phyloP scores from a whole-genome alignment of 1,140 invertebrate genomes.

The Caenorhabditis latens region DNA sequence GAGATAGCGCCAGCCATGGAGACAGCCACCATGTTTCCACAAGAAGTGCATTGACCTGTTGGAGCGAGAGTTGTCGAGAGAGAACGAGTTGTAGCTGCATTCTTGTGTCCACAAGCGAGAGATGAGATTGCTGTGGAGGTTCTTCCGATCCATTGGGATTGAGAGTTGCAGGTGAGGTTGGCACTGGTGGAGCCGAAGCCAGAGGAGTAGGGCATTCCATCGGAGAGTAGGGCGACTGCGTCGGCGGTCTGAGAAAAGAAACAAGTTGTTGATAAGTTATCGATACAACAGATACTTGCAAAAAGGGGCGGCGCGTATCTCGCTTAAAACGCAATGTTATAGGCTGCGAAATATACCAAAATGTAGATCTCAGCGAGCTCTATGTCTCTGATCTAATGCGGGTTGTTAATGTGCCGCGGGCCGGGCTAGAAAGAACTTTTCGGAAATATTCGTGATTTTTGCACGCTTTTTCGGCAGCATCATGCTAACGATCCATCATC shows the following conservation, averaged over 20 bases:
- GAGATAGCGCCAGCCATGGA: not conserved
- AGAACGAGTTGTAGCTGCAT: conserved; percentile 1
- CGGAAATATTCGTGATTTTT: too few species aligned
- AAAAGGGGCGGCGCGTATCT: too few species aligned
- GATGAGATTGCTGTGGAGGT: not conserved
- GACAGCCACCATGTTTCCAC: conserved; percentile 23
- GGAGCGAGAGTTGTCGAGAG: not conserved
- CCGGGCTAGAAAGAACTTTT: too few species aligned
- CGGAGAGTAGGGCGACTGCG: conserved; percentile 20
- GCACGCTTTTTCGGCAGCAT: too few species aligned
- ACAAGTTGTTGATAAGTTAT: not conserved
- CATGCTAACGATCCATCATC: too few species aligned
- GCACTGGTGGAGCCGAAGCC: not conserved
- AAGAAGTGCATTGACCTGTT: not conserved
- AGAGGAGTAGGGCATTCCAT: not conserved
- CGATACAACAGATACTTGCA: too few species aligned
- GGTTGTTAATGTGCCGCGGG: too few species aligned
- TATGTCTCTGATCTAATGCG: too few species aligned
- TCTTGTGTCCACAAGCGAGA: conserved; percentile 23
- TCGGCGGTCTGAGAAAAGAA: conserved; percentile 7
- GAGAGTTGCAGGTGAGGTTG: conserved; percentile 18
- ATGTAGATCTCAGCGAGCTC: too few species aligned
- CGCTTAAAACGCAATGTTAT: too few species aligned
- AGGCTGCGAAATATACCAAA: too few species aligned
- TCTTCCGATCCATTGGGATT: conserved; percentile 39